phyloP scores from a whole-genome alignment of 2,797 vertebrate genomes.

The Notolabrus celidotus region DNA sequence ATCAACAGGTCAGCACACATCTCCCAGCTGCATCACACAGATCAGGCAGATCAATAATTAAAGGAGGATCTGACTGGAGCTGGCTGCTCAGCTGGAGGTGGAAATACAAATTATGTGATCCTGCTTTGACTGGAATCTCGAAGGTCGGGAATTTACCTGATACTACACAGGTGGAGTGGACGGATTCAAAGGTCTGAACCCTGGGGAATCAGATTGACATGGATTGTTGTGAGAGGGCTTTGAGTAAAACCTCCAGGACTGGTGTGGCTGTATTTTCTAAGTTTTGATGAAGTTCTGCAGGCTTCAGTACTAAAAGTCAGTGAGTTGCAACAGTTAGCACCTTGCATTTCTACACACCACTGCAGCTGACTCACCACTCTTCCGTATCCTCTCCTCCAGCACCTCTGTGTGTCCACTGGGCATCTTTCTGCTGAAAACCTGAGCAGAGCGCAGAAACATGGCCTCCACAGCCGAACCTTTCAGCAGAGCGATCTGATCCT shows the following conservation, averaged over 20 bases:
- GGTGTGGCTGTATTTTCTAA: neutral
- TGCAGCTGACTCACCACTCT: slow-evolving; percentile 87
- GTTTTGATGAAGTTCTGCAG: neutral
- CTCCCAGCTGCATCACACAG: slow-evolving; percentile 65
- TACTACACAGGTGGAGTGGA: neutral
- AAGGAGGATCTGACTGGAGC: slow-evolving; percentile 48
- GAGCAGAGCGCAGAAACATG: slow-evolving; percentile 97
- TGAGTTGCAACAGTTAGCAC: neutral
- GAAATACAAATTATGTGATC: slow-evolving; percentile 23
- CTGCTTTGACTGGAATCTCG: slow-evolving; percentile 3
- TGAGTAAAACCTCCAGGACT: neutral
- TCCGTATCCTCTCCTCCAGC: slow-evolving; percentile 94
- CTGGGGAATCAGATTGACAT: neutral
- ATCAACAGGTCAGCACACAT: slow-evolving; percentile 77
- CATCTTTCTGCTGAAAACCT: slow-evolving; percentile 93
- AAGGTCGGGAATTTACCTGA: slow-evolving; percentile 31
- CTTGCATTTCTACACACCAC: neutral
- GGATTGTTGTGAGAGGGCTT: neutral
- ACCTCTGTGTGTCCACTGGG: slow-evolving; percentile 89
- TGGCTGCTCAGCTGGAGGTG: slow-evolving; percentile 29
- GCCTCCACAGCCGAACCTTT: slow-evolving; percentile 99
- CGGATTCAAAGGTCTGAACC: neutral
- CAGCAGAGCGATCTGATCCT: slow-evolving; percentile 97
- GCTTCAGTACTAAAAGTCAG: neutral
- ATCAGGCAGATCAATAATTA: slow-evolving; percentile 75